Percentiles rank a stretch among this genome's conserved stretches.
Conservation (phyloP, 2,113 vertebrate species). For the Symphodus melops region DNA sequence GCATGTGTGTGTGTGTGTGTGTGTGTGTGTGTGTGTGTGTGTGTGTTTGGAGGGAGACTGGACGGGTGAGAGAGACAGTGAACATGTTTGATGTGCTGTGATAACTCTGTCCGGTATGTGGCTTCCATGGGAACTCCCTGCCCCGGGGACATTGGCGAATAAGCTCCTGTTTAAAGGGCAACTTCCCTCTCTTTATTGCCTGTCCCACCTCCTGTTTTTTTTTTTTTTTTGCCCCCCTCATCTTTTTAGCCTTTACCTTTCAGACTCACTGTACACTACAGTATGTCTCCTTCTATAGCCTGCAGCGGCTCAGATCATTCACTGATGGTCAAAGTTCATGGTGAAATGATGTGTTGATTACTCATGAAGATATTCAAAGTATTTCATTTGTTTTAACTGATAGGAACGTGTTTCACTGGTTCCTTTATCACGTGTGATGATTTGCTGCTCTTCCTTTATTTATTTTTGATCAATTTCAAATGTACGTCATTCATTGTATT, state of each 20-base stretch:
- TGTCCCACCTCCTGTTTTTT: slow-evolving; percentile 46
- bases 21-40: slow-evolving; percentile 43
- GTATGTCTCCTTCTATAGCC: neutral
- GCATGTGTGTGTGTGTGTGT: slow-evolving; percentile 37
- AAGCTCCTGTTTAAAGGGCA: slow-evolving; percentile 78
- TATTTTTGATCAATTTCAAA: too few species aligned
- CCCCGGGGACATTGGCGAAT: slow-evolving; percentile 74
- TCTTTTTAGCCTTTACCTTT: slow-evolving; percentile 68
- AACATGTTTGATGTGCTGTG: slow-evolving; percentile 78
- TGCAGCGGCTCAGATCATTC: neutral
- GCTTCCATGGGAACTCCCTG: slow-evolving; percentile 82
- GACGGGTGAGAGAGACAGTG: slow-evolving; percentile 61
- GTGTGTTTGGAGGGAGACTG: slow-evolving; percentile 41
- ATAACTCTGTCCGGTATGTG: slow-evolving; percentile 81
- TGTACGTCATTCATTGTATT: too few species aligned
- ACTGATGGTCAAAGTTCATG: neutral
- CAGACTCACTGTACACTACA: slow-evolving; percentile 32
- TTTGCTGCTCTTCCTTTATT: neutral
- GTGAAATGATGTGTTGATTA: neutral
- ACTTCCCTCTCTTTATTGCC: slow-evolving; percentile 75
- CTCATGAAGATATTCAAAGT: neutral
- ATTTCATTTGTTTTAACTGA: neutral
- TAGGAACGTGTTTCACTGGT: neutral
- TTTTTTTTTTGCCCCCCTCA: slow-evolving; percentile 54
- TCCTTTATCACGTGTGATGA: neutral